Conservation (phyloP, 64 coral and sea anemone genomes). For the Montipora efflorescens region DNA sequence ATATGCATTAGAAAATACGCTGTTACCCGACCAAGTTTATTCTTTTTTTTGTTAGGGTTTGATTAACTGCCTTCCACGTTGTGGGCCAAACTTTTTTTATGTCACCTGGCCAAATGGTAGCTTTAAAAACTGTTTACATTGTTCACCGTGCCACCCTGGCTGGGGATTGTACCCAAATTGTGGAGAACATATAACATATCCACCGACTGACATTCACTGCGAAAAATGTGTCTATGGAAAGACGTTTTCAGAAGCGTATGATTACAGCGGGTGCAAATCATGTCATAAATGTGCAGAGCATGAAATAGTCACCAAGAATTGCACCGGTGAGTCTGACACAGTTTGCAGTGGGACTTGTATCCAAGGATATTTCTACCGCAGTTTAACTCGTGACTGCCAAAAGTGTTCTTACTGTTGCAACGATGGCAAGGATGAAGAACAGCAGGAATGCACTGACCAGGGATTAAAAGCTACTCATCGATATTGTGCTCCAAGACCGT, state of each 20-base stretch:
- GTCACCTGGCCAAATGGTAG: no score
- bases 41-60: no score
- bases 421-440: neutral
- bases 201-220: neutral
- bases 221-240: neutral
- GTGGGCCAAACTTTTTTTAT: no score
- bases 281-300: neutral
- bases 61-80: no score
- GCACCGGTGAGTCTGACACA: neutral
- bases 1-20: no score
- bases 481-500: neutral
- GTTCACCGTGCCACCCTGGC: neutral
- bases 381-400: neutral
- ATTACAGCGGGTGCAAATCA: neutral
- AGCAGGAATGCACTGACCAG: neutral
- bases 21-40: no score
- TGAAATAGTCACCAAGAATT: neutral
- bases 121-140: neutral
- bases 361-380: neutral
- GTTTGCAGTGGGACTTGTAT: slow-evolving; percentile 1
- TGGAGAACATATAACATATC: neutral
- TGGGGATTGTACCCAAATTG: neutral
- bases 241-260: neutral
- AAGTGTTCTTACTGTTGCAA: slow-evolving; percentile 21
- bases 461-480: neutral